Evolutionary conservation across 2,113 vertebrate species (phyloP).

Genomic region (Percopsis transmontana): DNA sequence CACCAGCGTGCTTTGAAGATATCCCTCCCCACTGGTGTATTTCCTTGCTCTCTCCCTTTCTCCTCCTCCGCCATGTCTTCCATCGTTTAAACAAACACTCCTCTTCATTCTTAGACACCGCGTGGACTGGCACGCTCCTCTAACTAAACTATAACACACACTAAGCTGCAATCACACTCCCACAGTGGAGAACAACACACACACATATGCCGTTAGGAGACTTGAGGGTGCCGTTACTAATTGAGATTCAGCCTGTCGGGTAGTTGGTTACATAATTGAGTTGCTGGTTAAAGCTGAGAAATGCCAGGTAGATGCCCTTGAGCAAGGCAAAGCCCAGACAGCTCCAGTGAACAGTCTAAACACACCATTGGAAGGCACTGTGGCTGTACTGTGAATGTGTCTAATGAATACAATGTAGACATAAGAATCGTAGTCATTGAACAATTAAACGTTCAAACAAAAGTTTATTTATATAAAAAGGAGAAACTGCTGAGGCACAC

Average conservation of each 20-base stretch:
- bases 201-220: conserved; percentile 26
- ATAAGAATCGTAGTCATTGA: too few species aligned
- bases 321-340: too few species aligned
- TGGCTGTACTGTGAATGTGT: background rate
- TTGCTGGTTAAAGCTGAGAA: too few species aligned
- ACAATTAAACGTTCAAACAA: too few species aligned
- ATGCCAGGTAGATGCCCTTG: background rate
- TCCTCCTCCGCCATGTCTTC: conserved; percentile 30
- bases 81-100: conserved; percentile 41
- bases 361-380: too few species aligned
- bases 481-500: too few species aligned
- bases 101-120: conserved; percentile 24
- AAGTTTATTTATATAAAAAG: too few species aligned
- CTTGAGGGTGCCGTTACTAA: background rate
- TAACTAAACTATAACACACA: conserved; percentile 29
- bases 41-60: conserved; percentile 28
- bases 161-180: conserved; percentile 11
- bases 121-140: conserved; percentile 20
- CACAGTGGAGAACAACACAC: conserved; percentile 22
- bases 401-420: background rate
- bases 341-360: conserved; percentile 12
- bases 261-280: too few species aligned
- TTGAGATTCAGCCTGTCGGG: too few species aligned
- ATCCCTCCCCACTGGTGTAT: conserved; percentile 27
- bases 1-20: background rate